Evolutionary conservation across 2,113 vertebrate genomes (phyloP), one percentile per base, ranked within the genome.

Genomic region (Opisthocomus hoazin): DNA sequence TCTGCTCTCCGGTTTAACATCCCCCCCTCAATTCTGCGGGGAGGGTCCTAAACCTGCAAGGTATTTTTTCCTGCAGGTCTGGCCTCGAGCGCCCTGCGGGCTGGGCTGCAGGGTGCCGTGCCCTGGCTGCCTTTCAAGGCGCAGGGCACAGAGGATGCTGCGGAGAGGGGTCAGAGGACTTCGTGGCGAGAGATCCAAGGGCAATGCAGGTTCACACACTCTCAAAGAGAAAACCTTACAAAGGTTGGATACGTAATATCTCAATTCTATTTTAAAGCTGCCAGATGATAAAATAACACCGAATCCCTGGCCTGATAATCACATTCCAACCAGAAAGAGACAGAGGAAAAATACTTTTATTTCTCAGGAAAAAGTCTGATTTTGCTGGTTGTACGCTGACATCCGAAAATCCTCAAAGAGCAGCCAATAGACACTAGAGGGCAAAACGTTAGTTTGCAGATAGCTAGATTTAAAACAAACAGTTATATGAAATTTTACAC

Each of bases 191-290:
- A 95, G 64, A 97, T 95, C 74, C 90, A 65, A 74, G 66, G 65
- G 58, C 73, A 84, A 63, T 11, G 63, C 73, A 45, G 48, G 71
- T 96, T 89, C 88, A 20, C 4, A 63, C 3, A 0, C 66, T 36
- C 41, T 92, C 91, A 88, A 88, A 95, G 66, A 26, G 37, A 83
- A 65, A 66, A 41, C 46, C 81, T 86, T 66, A 20, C 75, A 84
- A 90, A 66, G 56, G 83, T 50, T 61, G 5, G 41, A 36, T 71
- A 41, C n/a, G 54, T 84, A 79, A 76, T 91, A 80, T 63, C 83
- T 94, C 64, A 37, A 34, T 93, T 93, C 75, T 96, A 64, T 95
- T 96, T 89, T 85, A 92, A 96, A 96, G 70, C 65, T 63, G 71
- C 19, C 70, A 84, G 71, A 71, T 60, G 84, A 84, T 93, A 86